Evolutionary conservation across 2,797 vertebrate genomes (phyloP).

Genomic region (Phrynocephalus vlangalii): DNA sequence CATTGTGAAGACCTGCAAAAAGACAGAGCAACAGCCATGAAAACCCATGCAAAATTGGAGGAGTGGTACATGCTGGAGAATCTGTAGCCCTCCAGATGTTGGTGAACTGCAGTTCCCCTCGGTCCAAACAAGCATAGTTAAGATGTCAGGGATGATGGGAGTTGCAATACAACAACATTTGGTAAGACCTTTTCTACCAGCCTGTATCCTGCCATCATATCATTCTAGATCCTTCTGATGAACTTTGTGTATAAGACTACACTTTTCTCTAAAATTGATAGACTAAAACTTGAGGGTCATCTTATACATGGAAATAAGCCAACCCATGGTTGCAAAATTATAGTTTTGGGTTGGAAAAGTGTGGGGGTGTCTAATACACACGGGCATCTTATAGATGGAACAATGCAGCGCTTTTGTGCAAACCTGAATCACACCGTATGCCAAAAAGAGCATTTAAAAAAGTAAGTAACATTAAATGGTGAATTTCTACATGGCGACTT

Average conservation of each 20-base stretch:
- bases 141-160: background rate
- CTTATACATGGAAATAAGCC: no score
- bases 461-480: background rate
- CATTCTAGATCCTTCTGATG: background rate
- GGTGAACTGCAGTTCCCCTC: background rate
- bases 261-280: no score
- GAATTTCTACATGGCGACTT: background rate
- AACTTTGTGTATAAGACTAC: background rate
- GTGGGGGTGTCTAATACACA: no score
- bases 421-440: background rate
- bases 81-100: background rate
- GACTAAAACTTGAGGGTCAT: no score
- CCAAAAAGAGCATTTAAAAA: background rate
- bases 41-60: background rate
- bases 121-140: background rate
- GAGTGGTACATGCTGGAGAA: background rate
- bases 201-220: background rate
- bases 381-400: no score
- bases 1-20: conserved; percentile 92
- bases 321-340: no score
- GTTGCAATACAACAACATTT: background rate
- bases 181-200: no score
- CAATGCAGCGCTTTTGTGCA: background rate
- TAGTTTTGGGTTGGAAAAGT: no score
- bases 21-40: conserved; percentile 25